Conservation (phyloP, 2,888 invertebrate genomes). For the Bruchidius siliquastri region DNA sequence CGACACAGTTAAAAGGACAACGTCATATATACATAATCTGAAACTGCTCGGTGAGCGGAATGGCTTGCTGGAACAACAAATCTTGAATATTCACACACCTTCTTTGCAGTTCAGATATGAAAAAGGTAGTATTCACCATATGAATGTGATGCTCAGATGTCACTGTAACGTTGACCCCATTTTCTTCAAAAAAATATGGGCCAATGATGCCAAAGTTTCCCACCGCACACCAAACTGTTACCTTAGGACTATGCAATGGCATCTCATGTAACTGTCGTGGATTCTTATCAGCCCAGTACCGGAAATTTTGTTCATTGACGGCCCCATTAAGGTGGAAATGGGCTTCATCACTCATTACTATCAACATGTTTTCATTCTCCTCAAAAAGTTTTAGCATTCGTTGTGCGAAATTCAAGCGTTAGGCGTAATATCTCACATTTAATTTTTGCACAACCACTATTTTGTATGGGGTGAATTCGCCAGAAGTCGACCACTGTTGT, state of each 20-base stretch:
- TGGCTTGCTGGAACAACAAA: slow-evolving; percentile 6
- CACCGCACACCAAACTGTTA: not conserved
- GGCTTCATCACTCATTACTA: too few relatives aligned
- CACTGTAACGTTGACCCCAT: slow-evolving; percentile 10
- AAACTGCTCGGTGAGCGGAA: too few relatives aligned
- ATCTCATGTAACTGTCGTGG: not conserved
- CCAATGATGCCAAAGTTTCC: not conserved
- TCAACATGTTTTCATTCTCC: not conserved
- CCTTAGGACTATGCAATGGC: not conserved
- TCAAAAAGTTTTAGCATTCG: not conserved
- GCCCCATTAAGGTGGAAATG: too few relatives aligned
- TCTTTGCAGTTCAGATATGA: slow-evolving; percentile 10
- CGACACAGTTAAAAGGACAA: too few relatives aligned
- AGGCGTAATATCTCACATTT: not conserved
- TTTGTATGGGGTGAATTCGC: too few relatives aligned
- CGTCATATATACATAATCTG: too few relatives aligned
- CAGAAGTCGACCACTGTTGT: too few relatives aligned
- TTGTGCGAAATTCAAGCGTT: not conserved
- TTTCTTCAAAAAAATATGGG: slow-evolving; percentile 8
- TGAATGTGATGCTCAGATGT: slow-evolving; percentile 9
- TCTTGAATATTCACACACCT: slow-evolving; percentile 1
- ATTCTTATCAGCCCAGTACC: not conserved
- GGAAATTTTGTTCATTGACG: not conserved
- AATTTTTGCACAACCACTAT: too few relatives aligned
- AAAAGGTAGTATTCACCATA: slow-evolving; percentile 8